These are phyloP conservation scores for Mythimna albipuncta DNA, from an alignment of 2,888 invertebrate genomes.

Conservation along the genomic window DNA sequence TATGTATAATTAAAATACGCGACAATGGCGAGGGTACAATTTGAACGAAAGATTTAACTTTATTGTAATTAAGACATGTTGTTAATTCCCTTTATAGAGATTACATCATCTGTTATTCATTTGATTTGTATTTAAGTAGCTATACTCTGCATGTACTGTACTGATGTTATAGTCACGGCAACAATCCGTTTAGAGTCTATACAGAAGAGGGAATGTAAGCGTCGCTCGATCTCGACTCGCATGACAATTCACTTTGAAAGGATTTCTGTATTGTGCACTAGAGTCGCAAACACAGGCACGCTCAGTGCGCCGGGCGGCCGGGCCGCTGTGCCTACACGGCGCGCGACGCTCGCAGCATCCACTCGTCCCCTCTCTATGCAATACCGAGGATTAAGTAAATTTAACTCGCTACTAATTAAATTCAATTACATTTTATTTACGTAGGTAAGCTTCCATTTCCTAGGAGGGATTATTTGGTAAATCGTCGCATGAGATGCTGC, in stretches of 20 bases:
- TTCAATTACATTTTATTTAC: slow-evolving; percentile 67
- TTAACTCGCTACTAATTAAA: slow-evolving; percentile 66
- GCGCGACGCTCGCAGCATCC: slow-evolving; percentile 28
- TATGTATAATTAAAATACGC: slow-evolving; percentile 50
- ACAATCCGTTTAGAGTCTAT: slow-evolving; percentile 43
- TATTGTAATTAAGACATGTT: slow-evolving; percentile 18
- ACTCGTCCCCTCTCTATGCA: slow-evolving; percentile 40
- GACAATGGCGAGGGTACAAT: slow-evolving; percentile 15
- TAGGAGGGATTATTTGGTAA: slow-evolving; percentile 46
- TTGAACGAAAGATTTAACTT: slow-evolving; percentile 30
- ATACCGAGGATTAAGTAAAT: slow-evolving; percentile 51
- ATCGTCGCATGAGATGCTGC: slow-evolving; percentile 27
- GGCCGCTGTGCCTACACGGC: slow-evolving; percentile 30
- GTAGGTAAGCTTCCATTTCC: slow-evolving; percentile 38
- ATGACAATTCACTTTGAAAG: slow-evolving; percentile 69
- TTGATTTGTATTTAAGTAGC: neutral
- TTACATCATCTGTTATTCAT: slow-evolving; percentile 2
- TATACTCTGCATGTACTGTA: neutral
- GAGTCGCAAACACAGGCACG: slow-evolving; percentile 45
- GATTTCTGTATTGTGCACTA: slow-evolving; percentile 62
- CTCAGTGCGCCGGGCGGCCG: neutral
- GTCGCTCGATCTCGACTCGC: slow-evolving; percentile 59
- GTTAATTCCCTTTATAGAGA: slow-evolving; percentile 2
- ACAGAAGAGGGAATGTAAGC: slow-evolving; percentile 42
- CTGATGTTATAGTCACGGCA: slow-evolving; percentile 9